phyloP scores from a whole-genome alignment of 1,140 invertebrate genomes.

The Drosophila nasuta region DNA sequence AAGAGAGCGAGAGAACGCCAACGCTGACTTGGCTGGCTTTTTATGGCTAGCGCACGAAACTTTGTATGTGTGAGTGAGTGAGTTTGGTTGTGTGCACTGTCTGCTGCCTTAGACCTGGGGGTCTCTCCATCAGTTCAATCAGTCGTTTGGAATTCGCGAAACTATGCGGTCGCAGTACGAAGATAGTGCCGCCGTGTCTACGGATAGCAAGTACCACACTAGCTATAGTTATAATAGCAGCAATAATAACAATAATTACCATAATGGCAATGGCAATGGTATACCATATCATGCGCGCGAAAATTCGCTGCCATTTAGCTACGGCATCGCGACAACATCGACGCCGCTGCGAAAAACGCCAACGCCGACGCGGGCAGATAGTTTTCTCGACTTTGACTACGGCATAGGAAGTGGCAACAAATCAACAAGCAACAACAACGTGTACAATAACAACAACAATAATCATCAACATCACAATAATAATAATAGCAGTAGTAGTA shows the following conservation, averaged over 20 bases:
- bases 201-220: constrained; percentile 70
- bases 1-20: constrained; percentile 53
- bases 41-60: constrained; percentile 30
- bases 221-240: constrained; percentile 38
- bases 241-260: constrained; percentile 74
- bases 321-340: constrained; percentile 86
- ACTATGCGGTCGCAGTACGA: constrained; percentile 79
- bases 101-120: constrained; percentile 39
- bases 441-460: constrained; percentile 12
- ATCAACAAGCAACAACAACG: constrained; percentile 51
- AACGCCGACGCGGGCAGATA: constrained; percentile 68
- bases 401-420: constrained; percentile 3
- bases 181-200: constrained; percentile 63
- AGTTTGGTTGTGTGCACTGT: background rate
- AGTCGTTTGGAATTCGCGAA: constrained; percentile 82
- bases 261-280: constrained; percentile 63
- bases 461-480: constrained; percentile 11
- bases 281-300: constrained; percentile 92
- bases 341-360: constrained; percentile 77
- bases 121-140: constrained; percentile 62
- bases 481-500: constrained; percentile 44
- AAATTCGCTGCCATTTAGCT: constrained; percentile 92
- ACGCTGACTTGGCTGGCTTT: constrained; percentile 57
- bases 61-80: constrained; percentile 12
- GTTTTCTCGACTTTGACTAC: constrained; percentile 70